Evolutionary conservation across 2,113 vertebrate species (phyloP), one percentile per base, ranked within the genome.

Genomic region (Vireo altiloquus): DNA sequence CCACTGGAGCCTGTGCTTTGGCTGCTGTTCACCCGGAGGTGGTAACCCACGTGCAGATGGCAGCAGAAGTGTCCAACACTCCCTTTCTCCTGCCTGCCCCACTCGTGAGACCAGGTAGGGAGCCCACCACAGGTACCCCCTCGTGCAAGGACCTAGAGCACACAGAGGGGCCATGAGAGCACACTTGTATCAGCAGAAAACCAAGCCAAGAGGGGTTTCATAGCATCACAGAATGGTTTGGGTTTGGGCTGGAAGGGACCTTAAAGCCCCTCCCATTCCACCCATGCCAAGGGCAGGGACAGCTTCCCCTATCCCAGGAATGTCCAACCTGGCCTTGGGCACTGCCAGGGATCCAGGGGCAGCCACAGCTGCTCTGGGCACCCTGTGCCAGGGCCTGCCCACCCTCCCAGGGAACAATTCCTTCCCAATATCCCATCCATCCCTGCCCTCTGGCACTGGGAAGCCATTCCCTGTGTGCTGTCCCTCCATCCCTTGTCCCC

Each of bases 91-190:
- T 22, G 28, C 50, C 68, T 52, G 44, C 15, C 63, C 39, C 40
- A 19, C 30, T 11, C 3, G 0, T 2, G 21, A 40, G 5, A 65
- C 0, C 4, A 89, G 52, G 42, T 20, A 18, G 10, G 12, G 40
- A 5, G 24, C 23, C 15, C 59, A 59, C 11, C 7, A 4, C 35
- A 52, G 42, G 22, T 18, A 11, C 27, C 30, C 25, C 20, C 46
- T 66, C 0, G 0, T 13, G 19, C 20, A 19, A 52, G 42, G 37
- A 1, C 37, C 59, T 71, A 21, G 39, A 25, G 64, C 46, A 35
- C 8, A 1, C 46, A 52, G 71, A 25, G 52, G 0, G 9, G 17
- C 44, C 35, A 23, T 0, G 0, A 60, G 35, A 9, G 0, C 68
- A 50, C 15, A 3, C 46, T 49, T 15, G 0, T 0, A 11, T 33